Evolutionary conservation across 2,888 invertebrate genomes (phyloP).

Genomic region (Tillus elongatus): DNA sequence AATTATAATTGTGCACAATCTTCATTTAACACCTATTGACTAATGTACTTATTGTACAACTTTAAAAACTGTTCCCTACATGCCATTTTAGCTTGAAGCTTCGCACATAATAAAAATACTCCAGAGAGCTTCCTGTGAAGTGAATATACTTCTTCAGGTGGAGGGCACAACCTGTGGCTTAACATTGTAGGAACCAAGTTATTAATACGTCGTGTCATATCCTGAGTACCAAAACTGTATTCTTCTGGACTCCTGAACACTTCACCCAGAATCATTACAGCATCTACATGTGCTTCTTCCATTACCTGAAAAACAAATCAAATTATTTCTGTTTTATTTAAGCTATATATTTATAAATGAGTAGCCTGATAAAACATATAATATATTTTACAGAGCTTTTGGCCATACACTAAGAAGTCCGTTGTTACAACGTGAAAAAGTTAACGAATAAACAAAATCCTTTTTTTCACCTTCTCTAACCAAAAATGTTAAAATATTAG

Average conservation of each 20-base stretch:
- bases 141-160: slow-evolving; percentile 97
- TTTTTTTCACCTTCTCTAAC: too few relatives aligned
- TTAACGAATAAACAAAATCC: too few relatives aligned
- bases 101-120: slow-evolving; percentile 84
- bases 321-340: too few relatives aligned
- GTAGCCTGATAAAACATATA: too few relatives aligned
- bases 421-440: too few relatives aligned
- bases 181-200: slow-evolving; percentile 87
- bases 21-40: background rate
- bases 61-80: slow-evolving; percentile 78
- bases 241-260: slow-evolving; percentile 69
- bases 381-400: too few relatives aligned
- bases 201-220: slow-evolving; percentile 72
- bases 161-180: slow-evolving; percentile 86
- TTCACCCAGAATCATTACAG: slow-evolving; percentile 95
- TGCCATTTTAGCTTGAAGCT: slow-evolving; percentile 70
- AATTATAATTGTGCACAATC: too few relatives aligned
- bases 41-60: slow-evolving; percentile 60
- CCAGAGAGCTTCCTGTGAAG: slow-evolving; percentile 95
- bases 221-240: slow-evolving; percentile 86
- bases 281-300: slow-evolving; percentile 93
- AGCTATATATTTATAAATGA: too few relatives aligned
- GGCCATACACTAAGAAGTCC: too few relatives aligned
- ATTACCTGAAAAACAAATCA: slow-evolving; percentile 52
- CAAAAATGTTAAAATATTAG: too few relatives aligned